Evolutionary conservation across 2,113 vertebrate species (phyloP), one percentile per base, ranked within the genome.

Genomic region (Cranoglanis bouderius): DNA sequence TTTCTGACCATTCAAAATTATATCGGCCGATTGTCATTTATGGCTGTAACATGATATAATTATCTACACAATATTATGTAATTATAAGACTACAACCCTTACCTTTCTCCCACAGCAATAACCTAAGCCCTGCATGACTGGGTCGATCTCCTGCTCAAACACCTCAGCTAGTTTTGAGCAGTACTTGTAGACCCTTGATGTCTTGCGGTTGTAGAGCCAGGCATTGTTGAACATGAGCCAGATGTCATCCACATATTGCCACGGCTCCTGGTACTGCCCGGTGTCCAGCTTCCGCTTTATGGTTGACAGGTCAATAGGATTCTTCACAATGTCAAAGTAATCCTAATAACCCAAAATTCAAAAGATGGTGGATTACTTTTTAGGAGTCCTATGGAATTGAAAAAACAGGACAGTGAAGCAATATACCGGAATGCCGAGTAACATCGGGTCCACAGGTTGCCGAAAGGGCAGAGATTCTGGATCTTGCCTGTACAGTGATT

Each of bases 141-240:
- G 98, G 87, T 99, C 98, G 1, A 99, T 99, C 92, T 99, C 98
- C 1, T 96, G 96, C 93, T 99, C 98, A 84, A 99, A 99, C 91
- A 99, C 98, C 94, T 99, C 98, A 0, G 98, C 98, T 0, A 99
- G 96, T 86, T 99, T 99, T 90, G 97, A 98, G 95, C 98, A 99
- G 93, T 97, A 99, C 94, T 99, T 99, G 84, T 99, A 99, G 85
- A 99, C 98, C 0, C 98, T 96, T 0, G 98, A 99, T 0, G 98
- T 99, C 95, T 99, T 99, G 91, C 98, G 98, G 91, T 99, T 99
- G 93, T 99, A 99, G 13, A 99, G 96, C 98, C 98, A 99, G 70
- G 98, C 98, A 0, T 99, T 99, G 94, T 98, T 99, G 91, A 99
- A 99, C 98, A 99, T 99, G 13, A 99, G 90, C 98, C 98, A 99